Base-by-base conservation (phyloP, 2,113 vertebrate species). In the Pygoscelis adeliae region DNA sequence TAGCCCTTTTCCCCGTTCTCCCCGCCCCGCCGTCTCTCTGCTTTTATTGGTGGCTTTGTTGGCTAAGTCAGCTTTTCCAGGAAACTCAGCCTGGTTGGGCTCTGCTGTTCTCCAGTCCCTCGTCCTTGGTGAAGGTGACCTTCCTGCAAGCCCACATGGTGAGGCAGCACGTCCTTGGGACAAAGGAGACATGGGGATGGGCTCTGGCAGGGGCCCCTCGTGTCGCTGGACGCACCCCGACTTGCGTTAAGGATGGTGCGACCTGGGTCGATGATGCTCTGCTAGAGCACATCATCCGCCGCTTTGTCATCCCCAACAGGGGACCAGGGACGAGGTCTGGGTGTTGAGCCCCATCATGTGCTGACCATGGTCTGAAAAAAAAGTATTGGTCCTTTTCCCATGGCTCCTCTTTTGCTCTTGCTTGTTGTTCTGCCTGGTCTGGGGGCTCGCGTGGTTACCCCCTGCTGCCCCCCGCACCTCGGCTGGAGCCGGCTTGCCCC, bases 271-370 rank as follows among this genome's bases (percentile, higher is more conserved):
- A 8, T 7, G 63, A 6, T 46, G 79, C 36, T 42, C 16, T 76
- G 38, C 30, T 67, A 3, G 27, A 49, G 44, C 32, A 18, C 40
- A 3, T 29, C 13, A 0, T 14, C 36, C 2, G 0, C 30, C 2
- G 2, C 59, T n/a, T 20, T 9, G 1, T 32, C 56, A 5, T 53
- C 55, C 23, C 50, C 40, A 32, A 0, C 0, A 1, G 27, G 34
- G 30, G 16, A 47, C 36, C 23, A 8, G 42, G 47, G 40, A 4
- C 0, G 0, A 34, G 34, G 11, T 44, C 13, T 50, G 49, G 8
- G 4, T 30, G 32, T 26, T 50, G n/a, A 47, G 17, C 30, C 25
- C 36, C 19, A 9, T 10, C 32, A 2, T 1, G 3, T 29, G 9
- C 19, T 69, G 59, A 5, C 17, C 19, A 4, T 13, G 19, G 18